Percentiles rank a stretch among this genome's conserved stretches.
Conservation (phyloP, 30 jellyfish, hydroid and myxozoan species). For the Nemopilema nomurai region DNA sequence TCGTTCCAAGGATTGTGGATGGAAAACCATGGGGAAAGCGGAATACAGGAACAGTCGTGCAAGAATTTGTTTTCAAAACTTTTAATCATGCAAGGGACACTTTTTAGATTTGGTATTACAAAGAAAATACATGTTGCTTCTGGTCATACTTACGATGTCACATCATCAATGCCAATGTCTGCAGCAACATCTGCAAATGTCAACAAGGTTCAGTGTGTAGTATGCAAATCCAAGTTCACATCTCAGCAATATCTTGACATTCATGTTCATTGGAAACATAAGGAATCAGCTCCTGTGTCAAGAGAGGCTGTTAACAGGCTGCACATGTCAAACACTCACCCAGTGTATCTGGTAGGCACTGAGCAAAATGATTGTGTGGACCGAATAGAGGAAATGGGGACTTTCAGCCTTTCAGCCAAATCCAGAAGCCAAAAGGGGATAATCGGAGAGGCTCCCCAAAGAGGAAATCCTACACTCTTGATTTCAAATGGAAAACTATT, state of each 20-base stretch:
- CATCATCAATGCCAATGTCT: slow-evolving; percentile 4
- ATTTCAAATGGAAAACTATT: slow-evolving; percentile 35
- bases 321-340: not conserved
- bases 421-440: not conserved
- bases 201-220: not conserved
- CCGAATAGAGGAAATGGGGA: no score
- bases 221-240: slow-evolving; percentile 12
- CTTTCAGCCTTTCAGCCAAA: not conserved
- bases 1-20: slow-evolving; percentile 6
- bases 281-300: not conserved
- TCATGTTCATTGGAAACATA: slow-evolving; percentile 28
- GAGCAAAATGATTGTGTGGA: not conserved
- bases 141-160: slow-evolving; percentile 1
- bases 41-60: not conserved
- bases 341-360: not conserved
- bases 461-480: slow-evolving; percentile 52
- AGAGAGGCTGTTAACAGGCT: not conserved
- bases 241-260: slow-evolving; percentile 35
- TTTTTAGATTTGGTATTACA: slow-evolving; percentile 7
- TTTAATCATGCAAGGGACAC: slow-evolving; percentile 11
- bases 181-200: not conserved
- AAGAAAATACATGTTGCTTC: not conserved
- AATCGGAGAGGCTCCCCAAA: slow-evolving; percentile 5
- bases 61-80: not conserved
- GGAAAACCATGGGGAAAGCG: not conserved